Evolutionary conservation across 2,797 vertebrate species (phyloP), one percentile per base, ranked within the genome.

Genomic region (Coluber constrictor): DNA sequence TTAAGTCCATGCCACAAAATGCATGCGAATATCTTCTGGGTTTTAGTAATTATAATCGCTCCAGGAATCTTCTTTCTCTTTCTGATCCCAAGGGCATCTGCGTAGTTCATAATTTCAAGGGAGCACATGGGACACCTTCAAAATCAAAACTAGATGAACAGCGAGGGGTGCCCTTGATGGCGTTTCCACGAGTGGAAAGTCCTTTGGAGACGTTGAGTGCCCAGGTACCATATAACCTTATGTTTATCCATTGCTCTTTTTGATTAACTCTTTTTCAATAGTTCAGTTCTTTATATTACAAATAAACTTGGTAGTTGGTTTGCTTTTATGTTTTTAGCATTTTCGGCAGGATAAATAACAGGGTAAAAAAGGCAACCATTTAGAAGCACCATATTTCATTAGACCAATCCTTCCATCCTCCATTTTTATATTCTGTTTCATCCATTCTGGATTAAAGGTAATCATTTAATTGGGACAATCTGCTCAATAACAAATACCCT

Each of bases 31-130:
- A 18, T 74, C 66, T 37, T 74, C 66, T 74, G 66, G n/a, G 5
- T 70, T 32, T 37, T 37, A 7, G 70, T 74, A 32, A 70, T 32
- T 47, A 10, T 92, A 25, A 91, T 54, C 27, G 11, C 27, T 89
- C 51, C 23, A 57, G 12, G 88, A 5, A 56, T 92, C 11, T 37
- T 32, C 13, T 70, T 94, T 59, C 29, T 66, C 87, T 87, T 93
- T 47, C 32, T 91, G 23, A 94, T 90, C 57, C 93, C 43, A 96
- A 99, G 99, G 99, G 99, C 92, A 97, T 99, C 96, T 99, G 99
- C 96, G 99, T 99, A 96, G 99, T 99, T 94, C 99, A 99, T 98
- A 99, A 99, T 97, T 99, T 99, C 95, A 99, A 98, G 98, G 99
- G 99, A 90, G 98, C 97, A 70, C 98, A 98, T 93, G 98, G 98